phyloP scores from a whole-genome alignment of 2,888 invertebrate species.

The Leistus spinibarbis region DNA sequence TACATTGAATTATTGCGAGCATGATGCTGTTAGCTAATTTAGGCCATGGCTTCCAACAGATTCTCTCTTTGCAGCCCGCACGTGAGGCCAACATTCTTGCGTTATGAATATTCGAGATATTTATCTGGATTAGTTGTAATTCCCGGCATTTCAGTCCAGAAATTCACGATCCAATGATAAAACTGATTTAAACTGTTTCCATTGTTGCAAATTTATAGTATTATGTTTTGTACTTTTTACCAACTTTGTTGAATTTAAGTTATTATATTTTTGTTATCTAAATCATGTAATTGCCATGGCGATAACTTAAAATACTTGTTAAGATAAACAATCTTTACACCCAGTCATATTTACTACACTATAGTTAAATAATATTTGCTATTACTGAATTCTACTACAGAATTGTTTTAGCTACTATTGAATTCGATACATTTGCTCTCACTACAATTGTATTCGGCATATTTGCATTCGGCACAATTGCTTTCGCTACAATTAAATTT shows the following conservation, averaged over 20 bases:
- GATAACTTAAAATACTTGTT: too few species aligned
- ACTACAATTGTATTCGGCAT: too few species aligned
- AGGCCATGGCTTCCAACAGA: background rate
- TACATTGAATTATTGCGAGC: slow-evolving; percentile 7
- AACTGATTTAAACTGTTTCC: background rate
- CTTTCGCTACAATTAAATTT: too few species aligned
- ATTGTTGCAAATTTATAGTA: background rate
- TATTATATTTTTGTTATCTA: background rate
- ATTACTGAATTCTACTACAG: too few species aligned
- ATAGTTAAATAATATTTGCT: too few species aligned
- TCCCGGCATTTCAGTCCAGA: background rate
- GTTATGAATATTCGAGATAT: background rate
- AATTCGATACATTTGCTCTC: too few species aligned
- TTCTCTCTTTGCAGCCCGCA: background rate
- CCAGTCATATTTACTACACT: too few species aligned
- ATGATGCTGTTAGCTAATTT: slow-evolving; percentile 5
- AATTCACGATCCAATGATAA: background rate
- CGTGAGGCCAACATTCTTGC: background rate
- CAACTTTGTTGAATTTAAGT: background rate
- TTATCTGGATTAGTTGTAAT: background rate
- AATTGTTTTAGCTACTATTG: too few species aligned
- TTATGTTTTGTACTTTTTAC: too few species aligned
- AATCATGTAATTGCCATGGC: too few species aligned
- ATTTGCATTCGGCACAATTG: too few species aligned
- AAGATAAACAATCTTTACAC: too few species aligned